Evolutionary conservation across 2,888 invertebrate genomes (phyloP).

Genomic region (Acronicta aceris): DNA sequence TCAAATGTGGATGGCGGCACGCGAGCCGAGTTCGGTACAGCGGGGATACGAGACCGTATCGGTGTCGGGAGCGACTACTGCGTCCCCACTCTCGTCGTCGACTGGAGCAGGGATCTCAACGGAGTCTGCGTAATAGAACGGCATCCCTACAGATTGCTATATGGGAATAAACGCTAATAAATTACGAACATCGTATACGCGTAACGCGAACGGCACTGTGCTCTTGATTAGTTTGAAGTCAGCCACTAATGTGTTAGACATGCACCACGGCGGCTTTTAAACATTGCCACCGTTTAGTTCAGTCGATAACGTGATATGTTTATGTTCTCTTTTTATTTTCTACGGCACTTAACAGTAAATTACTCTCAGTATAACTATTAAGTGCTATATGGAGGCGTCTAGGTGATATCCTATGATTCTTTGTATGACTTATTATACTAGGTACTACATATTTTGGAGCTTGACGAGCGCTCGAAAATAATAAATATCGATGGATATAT

Average conservation of each 20-base stretch:
- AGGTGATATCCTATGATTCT: conserved; percentile 59
- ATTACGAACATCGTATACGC: conserved; percentile 87
- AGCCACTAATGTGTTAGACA: conserved; percentile 81
- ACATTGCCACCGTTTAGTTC: conserved; percentile 39
- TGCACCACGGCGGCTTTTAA: conserved; percentile 56
- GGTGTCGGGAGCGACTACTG: conserved; percentile 74
- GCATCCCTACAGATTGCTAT: conserved; percentile 88
- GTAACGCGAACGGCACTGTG: conserved; percentile 81
- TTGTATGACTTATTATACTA: too few relatives aligned
- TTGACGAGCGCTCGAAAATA: background rate
- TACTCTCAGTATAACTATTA: conserved; percentile 45
- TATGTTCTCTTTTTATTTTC: conserved; percentile 43
- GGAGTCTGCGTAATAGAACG: conserved; percentile 89
- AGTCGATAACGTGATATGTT: conserved; percentile 33
- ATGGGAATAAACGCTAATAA: conserved; percentile 88
- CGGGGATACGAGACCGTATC: conserved; percentile 57
- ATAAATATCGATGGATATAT: too few relatives aligned
- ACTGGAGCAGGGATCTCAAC: conserved; percentile 86
- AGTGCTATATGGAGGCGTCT: conserved; percentile 56
- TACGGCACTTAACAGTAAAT: conserved; percentile 25
- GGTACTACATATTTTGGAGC: background rate
- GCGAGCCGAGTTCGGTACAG: conserved; percentile 66
- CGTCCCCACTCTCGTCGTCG: conserved; percentile 79
- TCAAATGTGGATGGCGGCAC: conserved; percentile 61
- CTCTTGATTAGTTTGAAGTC: conserved; percentile 88